Base-by-base conservation (phyloP, 1,140 invertebrate genomes). In the Orchesella cincta region DNA sequence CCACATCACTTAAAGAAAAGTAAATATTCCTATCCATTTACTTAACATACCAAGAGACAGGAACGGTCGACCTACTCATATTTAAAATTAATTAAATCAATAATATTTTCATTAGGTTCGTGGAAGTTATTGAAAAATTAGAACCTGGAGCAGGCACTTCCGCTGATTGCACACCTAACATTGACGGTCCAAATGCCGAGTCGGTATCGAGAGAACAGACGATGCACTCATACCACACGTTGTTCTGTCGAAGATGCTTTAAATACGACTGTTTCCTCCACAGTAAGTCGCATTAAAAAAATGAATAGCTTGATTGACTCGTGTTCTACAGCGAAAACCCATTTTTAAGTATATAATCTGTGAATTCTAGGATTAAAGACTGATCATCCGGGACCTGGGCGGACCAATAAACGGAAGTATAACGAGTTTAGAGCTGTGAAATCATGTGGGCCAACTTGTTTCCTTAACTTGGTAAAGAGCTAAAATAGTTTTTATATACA, bases 231-330 rank as follows among this genome's bases (percentile, higher is more conserved):
- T 98, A 97, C 85, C 95, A 97, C 83, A 97, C 96, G 0, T 87
- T 98, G 0, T 98, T 98, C 86, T 99, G 97, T 84, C 87, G 97
- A 29, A 88, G 97, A 16, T 98, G 97, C 86, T 98, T 96, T 85
- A 98, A 98, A 90, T 99, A 98, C 85, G 97, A 99, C 87, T 99
- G 97, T 85, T 97, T 97, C 84, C 86, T 98, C 64, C 97, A 98
- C 87, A 92, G 94, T 93, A 88, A 93, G 92, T 90, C 71, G 79
- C 29, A 20, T 74, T 52, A 34, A 76, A n/a, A 64, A 3, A 12
- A 29, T 54, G 14, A 1, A 67, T 51, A 26, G 35, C 23, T 39
- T 70, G 26, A 20, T 29, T 26, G 8, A 14, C 14, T n/a, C 31
- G 23, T 76, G 14, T 57, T 57, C 3, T 77, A 75, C 39, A 62